phyloP scores from a whole-genome alignment of 2,797 vertebrate species.

The Acestrorhynchus altus region DNA sequence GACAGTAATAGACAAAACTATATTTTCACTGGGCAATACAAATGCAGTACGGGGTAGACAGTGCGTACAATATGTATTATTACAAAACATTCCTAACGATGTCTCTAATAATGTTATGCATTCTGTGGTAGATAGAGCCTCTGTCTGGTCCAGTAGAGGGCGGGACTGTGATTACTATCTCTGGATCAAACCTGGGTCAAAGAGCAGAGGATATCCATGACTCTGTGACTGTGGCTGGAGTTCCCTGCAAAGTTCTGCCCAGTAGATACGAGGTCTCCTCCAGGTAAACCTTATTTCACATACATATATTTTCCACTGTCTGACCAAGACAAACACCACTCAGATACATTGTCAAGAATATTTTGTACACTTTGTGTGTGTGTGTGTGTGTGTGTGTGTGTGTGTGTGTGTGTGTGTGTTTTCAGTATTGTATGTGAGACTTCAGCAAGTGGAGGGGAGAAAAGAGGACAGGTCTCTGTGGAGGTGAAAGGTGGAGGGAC shows the following conservation, averaged over 20 bases:
- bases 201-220: conserved; percentile 89
- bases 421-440: conserved; percentile 90
- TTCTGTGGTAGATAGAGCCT: conserved; percentile 84
- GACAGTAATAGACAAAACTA: too few species aligned
- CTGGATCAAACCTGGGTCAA: conserved; percentile 96
- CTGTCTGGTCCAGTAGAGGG: conserved; percentile 90
- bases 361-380: background rate
- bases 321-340: background rate
- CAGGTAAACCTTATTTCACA: conserved; percentile 73
- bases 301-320: background rate
- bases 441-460: conserved; percentile 78
- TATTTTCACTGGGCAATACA: too few species aligned
- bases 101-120: conserved; percentile 20
- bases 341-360: background rate
- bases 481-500: conserved; percentile 87
- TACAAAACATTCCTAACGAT: background rate
- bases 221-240: conserved; percentile 88
- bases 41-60: too few species aligned
- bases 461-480: conserved; percentile 82
- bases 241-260: conserved; percentile 86
- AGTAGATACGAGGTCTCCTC: conserved; percentile 93
- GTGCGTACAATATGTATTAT: background rate
- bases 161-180: conserved; percentile 92
- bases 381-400: background rate
- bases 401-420: background rate